Evolutionary conservation across 2,797 vertebrate genomes (phyloP).

Genomic region (Limosa lapponica): DNA sequence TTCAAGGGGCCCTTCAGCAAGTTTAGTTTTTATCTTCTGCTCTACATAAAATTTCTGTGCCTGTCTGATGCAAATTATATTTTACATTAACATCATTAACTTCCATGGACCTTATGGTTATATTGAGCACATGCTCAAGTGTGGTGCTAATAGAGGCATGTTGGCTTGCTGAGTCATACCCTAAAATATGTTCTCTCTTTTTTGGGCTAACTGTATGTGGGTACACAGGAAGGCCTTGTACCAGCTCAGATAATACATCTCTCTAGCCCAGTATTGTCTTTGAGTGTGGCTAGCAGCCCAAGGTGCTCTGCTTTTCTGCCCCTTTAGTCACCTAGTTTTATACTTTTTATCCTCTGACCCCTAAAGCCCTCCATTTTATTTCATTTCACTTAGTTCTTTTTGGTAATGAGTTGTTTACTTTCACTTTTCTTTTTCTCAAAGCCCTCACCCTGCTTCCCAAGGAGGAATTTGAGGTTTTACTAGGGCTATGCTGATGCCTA

Average conservation of each 20-base stretch:
- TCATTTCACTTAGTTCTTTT: neutral
- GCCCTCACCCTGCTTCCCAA: neutral
- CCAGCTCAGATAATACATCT: neutral
- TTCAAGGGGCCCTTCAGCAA: neutral
- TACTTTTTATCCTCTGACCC: neutral
- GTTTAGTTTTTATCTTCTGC: neutral
- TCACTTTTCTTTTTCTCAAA: neutral
- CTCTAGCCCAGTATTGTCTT: neutral
- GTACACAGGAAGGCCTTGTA: neutral
- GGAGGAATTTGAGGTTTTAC: neutral
- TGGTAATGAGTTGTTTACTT: neutral
- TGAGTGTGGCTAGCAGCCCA: neutral
- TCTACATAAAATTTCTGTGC: neutral
- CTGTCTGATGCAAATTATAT: constrained; percentile 2
- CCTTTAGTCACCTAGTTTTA: neutral
- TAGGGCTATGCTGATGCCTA: neutral
- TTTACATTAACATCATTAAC: constrained; percentile 22
- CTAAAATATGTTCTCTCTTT: constrained; percentile 49
- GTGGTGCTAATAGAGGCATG: constrained; percentile 49
- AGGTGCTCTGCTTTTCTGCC: neutral
- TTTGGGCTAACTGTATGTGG: neutral
- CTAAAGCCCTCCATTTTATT: neutral
- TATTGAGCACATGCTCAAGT: constrained; percentile 41
- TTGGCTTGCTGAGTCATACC: constrained; percentile 42
- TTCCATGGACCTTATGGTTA: constrained; percentile 40